Percentiles rank a stretch among this genome's conserved stretches.
phyloP scores from a whole-genome alignment of 1,140 invertebrate genomes.

The Diachasma alloeum region DNA sequence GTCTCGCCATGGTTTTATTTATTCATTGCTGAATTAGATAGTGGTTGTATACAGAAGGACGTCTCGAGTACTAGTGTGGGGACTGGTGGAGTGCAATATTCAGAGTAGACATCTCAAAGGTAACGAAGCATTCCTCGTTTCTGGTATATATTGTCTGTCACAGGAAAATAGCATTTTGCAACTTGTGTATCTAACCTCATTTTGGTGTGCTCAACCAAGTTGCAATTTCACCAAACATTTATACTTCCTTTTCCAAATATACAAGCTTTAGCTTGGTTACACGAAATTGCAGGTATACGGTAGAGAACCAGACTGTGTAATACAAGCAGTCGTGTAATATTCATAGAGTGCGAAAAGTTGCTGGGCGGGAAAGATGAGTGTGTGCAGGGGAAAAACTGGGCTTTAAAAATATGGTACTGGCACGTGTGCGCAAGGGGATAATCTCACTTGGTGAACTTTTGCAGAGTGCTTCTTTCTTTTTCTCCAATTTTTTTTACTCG shows the following conservation, averaged over 20 bases:
- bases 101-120: conserved; percentile 2
- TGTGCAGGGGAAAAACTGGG: not conserved
- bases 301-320: not conserved
- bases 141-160: not conserved
- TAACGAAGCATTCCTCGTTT: no score
- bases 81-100: not conserved
- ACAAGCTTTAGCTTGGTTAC: not conserved
- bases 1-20: not conserved
- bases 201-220: not conserved
- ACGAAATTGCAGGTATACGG: not conserved
- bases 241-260: not conserved
- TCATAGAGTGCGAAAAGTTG: not conserved
- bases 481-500: not conserved
- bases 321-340: not conserved
- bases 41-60: not conserved
- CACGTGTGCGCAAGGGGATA: conserved; percentile 3
- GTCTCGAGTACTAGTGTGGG: not conserved
- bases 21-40: not conserved
- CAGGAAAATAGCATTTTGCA: conserved; percentile 4
- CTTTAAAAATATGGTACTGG: conserved; percentile 8
- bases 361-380: not conserved
- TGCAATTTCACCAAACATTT: not conserved
- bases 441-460: conserved; percentile 7
- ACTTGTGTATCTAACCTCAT: not conserved
- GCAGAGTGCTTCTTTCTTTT: not conserved